Base-by-base conservation (phyloP, 2,888 invertebrate species). In the Zaprionus lineosus region DNA sequence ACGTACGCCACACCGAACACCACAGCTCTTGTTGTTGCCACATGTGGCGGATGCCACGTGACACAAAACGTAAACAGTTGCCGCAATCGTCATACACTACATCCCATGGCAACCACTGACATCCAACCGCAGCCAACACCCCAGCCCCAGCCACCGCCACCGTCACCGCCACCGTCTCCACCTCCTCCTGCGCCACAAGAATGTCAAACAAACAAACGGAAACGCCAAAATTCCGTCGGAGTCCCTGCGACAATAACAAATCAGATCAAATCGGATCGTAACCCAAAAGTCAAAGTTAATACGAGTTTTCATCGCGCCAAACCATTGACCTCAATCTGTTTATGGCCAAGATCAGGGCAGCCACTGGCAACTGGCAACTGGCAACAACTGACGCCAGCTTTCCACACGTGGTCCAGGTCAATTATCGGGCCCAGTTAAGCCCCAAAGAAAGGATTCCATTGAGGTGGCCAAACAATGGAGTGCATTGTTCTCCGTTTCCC, bases 1-100 rank as follows among this genome's bases (percentile, higher is more conserved):
- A 46, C 15, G 31, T 50, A 28, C 53, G 47, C 37, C 21, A 24
- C 28, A 18, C 29, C 21, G n/a, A 8, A 24, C 8, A 8, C 2
- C 8, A 6, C 24, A 11, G 9, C 19, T 36, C 9, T 60, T 64
- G 36, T 58, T 50, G 46, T 51, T 62, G 61, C 67, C 73, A 78
- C 79, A 82, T 75, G 60, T 73, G 84, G 71, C 76, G 71, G 74
- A 75, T 75, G 65, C 83, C 84, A 84, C 84, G 81, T 78, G 84
- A 82, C 84, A 78, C 41, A 52, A n/a, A 41, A 28, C 65, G 71
- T 73, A 82, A 82, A 84, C 82, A 77, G 50, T 50, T 59, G 58
- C 48, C 60, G 24, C 72, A 63, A 52, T 63, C 55, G 50, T 61
- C 64, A 59, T 56, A 57, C 36, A 60, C 50, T 29, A 6, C 14